Evolutionary conservation across 1,140 invertebrate species (phyloP).

Genomic region (Pristionchus pacificus): DNA sequence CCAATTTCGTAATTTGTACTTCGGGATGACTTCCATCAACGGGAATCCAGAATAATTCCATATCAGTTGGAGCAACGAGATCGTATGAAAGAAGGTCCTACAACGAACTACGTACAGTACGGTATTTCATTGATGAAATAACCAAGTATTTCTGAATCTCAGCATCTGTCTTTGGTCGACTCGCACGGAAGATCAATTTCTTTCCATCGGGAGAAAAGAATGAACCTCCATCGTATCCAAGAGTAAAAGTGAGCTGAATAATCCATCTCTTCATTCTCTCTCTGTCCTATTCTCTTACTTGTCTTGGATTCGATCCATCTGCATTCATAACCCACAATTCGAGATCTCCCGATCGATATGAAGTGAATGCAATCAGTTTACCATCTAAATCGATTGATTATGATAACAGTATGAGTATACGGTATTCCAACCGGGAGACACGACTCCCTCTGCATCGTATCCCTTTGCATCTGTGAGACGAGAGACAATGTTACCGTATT

Average conservation of each 20-base stretch:
- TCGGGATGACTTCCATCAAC: conserved; percentile 33
- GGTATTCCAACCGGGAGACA: conserved; percentile 22
- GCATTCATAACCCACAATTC: conserved; percentile 40
- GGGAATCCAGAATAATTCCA: conserved; percentile 41
- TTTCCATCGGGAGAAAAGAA: conserved; percentile 46
- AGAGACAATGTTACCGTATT: conserved; percentile 41
- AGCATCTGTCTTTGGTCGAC: conserved; percentile 31
- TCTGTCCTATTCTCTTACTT: background rate
- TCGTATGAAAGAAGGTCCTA: conserved; percentile 29
- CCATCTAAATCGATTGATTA: no score
- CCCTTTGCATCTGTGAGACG: conserved; percentile 36
- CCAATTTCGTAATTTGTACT: conserved; percentile 38
- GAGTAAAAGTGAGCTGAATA: conserved; percentile 28
- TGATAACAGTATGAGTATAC: conserved; percentile 18
- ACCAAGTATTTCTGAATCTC: conserved; percentile 40
- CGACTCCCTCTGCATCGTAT: conserved; percentile 44
- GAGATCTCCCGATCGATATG: conserved; percentile 36
- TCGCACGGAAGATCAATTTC: conserved; percentile 41
- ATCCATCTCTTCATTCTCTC: background rate
- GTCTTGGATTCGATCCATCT: conserved; percentile 36
- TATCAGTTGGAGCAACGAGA: conserved; percentile 38
- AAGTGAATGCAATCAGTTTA: conserved; percentile 40
- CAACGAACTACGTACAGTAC: background rate
- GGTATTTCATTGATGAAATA: conserved; percentile 7
- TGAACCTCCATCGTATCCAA: conserved; percentile 45